Evolutionary conservation across 1,140 invertebrate genomes (phyloP).

Genomic region (Euborellia annulipes): DNA sequence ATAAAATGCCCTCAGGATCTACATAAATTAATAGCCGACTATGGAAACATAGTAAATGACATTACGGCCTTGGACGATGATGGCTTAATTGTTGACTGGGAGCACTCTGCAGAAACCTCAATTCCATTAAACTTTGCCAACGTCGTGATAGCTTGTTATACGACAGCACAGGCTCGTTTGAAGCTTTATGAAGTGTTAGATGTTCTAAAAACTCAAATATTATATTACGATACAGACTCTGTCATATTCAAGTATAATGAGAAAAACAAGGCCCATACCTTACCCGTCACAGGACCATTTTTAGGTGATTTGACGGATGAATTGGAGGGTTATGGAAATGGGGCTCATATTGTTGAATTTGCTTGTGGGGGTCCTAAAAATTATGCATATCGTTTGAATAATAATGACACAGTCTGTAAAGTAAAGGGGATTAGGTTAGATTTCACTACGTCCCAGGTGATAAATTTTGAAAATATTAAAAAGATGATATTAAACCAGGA

Average conservation of each 20-base stretch:
- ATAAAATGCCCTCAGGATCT: neutral
- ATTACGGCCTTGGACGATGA: neutral
- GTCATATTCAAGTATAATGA: neutral
- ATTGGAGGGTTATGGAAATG: neutral
- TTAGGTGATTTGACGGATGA: slow-evolving; percentile 1
- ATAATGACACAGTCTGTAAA: too few relatives aligned
- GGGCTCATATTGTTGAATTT: neutral
- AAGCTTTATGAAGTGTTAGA: neutral
- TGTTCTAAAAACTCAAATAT: neutral
- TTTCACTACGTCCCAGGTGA: too few relatives aligned
- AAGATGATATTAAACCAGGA: too few relatives aligned
- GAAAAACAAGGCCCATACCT: neutral
- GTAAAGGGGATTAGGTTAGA: too few relatives aligned
- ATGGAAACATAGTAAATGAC: neutral
- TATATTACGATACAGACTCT: slow-evolving; percentile 1
- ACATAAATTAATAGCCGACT: neutral
- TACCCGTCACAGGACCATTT: neutral
- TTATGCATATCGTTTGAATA: neutral
- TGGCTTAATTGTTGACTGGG: neutral
- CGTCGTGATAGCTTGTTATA: neutral
- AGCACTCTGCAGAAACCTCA: neutral
- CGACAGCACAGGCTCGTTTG: neutral
- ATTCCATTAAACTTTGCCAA: neutral
- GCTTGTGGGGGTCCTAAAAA: neutral
- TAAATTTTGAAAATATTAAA: too few relatives aligned